Evolutionary conservation across 2,888 invertebrate species (phyloP), one percentile per base, ranked within the genome.

Genomic region (Lochmaea crataegi): DNA sequence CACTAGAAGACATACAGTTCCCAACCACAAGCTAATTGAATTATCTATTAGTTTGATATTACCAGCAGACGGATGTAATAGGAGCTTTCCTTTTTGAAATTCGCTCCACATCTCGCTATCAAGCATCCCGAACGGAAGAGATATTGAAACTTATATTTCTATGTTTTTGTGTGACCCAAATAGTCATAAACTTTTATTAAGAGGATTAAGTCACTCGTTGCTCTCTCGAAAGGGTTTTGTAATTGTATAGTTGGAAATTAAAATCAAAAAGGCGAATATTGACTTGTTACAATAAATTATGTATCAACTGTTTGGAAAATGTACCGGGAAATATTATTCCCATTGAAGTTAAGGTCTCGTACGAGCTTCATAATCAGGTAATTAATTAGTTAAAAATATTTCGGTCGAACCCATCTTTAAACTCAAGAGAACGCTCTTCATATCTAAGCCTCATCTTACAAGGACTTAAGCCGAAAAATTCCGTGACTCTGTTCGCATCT

Each of bases 11-110:
- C 10, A 53, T 53, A 53, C 53, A 53, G 53, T 18, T 18, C 53
- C 18, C 10, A 53, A 16, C 53, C 18, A 16, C 53, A 53, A 10
- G 18, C 53, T 53, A 16, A 53, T 53, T 53, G 10, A 53, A 53
- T 53, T 16, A 53, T 53, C 16, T 53, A 53, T 53, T 53, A 53
- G 53, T 16, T 53, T 53, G 10, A 53, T 53, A 53, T 53, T 53
- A 53, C 18, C 45, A 12, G 11, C 14, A 45, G 9, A 11, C 18
- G n/a, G 16, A 53, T 53, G 9, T 53, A 53, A 53, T 53, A n/a
- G n/a, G 51, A 18, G 16, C 10, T 18, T 3, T 18, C 16, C 53
- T 53, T 18, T 53, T 53, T 18, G 53, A 18, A 53, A 53, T 53
- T 53, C 10, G 16, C 53, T 16, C 18, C 18, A 11, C 16, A 16